These are phyloP conservation scores for Lepetodrilus schrolli DNA, from an alignment of 2,888 invertebrate genomes.

Conservation along the genomic window DNA sequence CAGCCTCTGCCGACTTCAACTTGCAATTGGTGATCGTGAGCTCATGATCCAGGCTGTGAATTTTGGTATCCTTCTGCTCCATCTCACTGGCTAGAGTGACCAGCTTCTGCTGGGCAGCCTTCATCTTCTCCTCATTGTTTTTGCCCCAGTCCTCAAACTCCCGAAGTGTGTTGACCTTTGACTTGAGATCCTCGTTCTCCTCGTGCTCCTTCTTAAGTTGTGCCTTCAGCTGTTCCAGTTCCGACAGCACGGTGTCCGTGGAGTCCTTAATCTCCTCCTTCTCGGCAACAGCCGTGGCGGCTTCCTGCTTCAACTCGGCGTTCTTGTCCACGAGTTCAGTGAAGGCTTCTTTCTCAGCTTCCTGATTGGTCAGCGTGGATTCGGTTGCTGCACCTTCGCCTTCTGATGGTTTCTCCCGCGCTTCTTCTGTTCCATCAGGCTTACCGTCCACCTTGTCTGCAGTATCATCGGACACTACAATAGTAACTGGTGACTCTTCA, in stretches of 20 bases:
- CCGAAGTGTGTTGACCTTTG: slow-evolving; percentile 43
- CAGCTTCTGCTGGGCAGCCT: slow-evolving; percentile 52
- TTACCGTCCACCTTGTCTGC: slow-evolving; percentile 3
- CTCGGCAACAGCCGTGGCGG: slow-evolving; percentile 30
- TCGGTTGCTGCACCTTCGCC: too few relatives aligned
- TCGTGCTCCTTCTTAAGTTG: slow-evolving; percentile 44
- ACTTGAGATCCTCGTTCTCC: slow-evolving; percentile 36
- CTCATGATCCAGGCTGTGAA: slow-evolving; percentile 49
- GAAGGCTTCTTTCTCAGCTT: slow-evolving; percentile 49
- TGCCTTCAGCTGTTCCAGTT: slow-evolving; percentile 45
- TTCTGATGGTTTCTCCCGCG: too few relatives aligned
- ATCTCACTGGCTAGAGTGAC: slow-evolving; percentile 51
- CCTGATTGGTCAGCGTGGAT: slow-evolving; percentile 49
- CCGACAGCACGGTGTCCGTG: slow-evolving; percentile 42
- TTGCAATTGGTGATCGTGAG: slow-evolving; percentile 48
- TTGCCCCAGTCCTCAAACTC: slow-evolving; percentile 47
- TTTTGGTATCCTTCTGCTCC: slow-evolving; percentile 54
- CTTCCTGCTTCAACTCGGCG: slow-evolving; percentile 37
- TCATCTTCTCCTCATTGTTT: slow-evolving; percentile 45
- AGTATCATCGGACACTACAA: not conserved
- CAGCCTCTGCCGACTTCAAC: slow-evolving; percentile 42
- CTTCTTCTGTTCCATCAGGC: slow-evolving; percentile 39
- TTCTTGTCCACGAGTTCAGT: slow-evolving; percentile 46
- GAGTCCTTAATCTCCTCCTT: slow-evolving; percentile 34
- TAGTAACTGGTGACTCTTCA: not conserved